phyloP scores from a whole-genome alignment of 2,888 invertebrate species.

The Ernsta delagoae region DNA sequence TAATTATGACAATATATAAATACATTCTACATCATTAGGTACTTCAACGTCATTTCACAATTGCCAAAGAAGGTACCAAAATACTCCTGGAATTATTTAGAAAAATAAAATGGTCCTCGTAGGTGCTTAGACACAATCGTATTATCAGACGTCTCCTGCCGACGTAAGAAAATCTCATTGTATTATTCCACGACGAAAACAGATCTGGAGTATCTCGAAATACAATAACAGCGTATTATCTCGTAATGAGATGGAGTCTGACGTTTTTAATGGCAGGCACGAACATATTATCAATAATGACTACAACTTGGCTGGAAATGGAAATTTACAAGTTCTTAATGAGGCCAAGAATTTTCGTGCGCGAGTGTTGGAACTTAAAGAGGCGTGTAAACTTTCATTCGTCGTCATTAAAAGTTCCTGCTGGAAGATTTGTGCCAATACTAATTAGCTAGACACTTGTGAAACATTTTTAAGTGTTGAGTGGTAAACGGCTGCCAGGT shows the following conservation, averaged over 20 bases:
- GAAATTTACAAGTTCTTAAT: conserved; percentile 69
- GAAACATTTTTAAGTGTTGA: conserved; percentile 43
- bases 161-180: conserved; percentile 5
- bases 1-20: too few species aligned
- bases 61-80: too few species aligned
- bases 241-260: conserved; percentile 29
- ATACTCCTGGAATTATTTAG: too few species aligned
- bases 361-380: conserved; percentile 70
- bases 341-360: conserved; percentile 77
- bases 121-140: background rate
- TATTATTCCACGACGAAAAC: conserved; percentile 21
- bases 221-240: conserved; percentile 35
- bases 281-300: conserved; percentile 69
- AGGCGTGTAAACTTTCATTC: conserved; percentile 79
- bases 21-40: too few species aligned
- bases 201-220: conserved; percentile 16
- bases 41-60: too few species aligned
- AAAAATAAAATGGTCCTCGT: background rate
- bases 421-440: conserved; percentile 79
- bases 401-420: conserved; percentile 81
- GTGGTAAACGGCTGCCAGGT: conserved; percentile 35
- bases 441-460: conserved; percentile 77
- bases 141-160: conserved; percentile 2
- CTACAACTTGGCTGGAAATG: conserved; percentile 66
- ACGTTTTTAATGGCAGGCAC: conserved; percentile 42